Conservation (phyloP, 2,888 invertebrate species). For the Parnassius smintheus region DNA sequence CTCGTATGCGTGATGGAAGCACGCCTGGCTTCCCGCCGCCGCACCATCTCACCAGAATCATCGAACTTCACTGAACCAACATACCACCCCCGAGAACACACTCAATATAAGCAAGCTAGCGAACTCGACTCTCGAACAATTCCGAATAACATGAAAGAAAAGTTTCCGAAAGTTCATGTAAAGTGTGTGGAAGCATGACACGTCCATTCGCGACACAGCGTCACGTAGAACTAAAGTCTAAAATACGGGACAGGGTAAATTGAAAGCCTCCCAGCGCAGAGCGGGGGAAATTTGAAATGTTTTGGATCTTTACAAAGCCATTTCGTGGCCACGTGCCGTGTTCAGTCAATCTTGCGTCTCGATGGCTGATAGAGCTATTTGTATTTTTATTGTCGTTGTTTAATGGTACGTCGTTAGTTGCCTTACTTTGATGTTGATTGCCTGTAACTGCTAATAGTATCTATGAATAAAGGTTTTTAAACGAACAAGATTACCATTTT, state of each 20-base stretch:
- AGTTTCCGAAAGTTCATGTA: constrained; percentile 55
- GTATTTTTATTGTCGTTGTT: constrained; percentile 66
- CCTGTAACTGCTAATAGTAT: constrained; percentile 27
- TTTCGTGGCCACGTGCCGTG: constrained; percentile 70
- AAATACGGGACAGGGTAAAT: constrained; percentile 25
- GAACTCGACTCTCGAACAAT: constrained; percentile 52
- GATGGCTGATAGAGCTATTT: constrained; percentile 54
- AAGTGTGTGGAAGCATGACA: constrained; percentile 25
- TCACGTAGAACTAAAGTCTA: constrained; percentile 56
- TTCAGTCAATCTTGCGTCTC: constrained; percentile 66
- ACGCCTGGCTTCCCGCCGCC: constrained; percentile 58
- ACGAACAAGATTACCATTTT: neutral
- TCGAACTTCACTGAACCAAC: constrained; percentile 65
- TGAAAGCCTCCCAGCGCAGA: constrained; percentile 39
- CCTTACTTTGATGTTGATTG: constrained; percentile 53
- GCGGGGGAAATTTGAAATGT: constrained; percentile 67
- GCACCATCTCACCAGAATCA: constrained; percentile 70
- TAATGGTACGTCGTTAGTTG: constrained; percentile 62
- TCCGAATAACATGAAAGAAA: constrained; percentile 67
- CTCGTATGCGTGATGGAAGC: constrained; percentile 57
- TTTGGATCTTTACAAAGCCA: constrained; percentile 65
- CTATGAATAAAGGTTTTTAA: constrained; percentile 10
- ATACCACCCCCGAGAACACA: constrained; percentile 44
- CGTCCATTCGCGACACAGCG: constrained; percentile 52
- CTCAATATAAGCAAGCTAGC: constrained; percentile 49